phyloP scores from a whole-genome alignment of 2,888 invertebrate genomes.

The Tenthredo distinguenda region DNA sequence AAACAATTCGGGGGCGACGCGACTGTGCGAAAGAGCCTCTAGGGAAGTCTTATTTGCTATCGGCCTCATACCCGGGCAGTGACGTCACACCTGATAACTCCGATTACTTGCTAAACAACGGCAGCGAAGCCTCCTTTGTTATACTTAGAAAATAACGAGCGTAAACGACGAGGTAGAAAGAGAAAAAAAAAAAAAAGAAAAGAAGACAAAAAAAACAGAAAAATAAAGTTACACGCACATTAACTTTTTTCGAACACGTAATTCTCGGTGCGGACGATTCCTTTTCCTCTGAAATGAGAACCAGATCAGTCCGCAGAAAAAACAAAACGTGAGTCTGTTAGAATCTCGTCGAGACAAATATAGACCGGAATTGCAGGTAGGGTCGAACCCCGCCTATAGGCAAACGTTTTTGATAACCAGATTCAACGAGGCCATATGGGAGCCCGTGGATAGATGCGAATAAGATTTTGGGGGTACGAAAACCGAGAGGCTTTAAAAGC shows the following conservation, averaged over 20 bases:
- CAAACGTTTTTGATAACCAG: constrained; percentile 27
- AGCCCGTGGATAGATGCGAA: background rate
- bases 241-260: too few species aligned
- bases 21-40: background rate
- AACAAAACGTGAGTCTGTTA: background rate
- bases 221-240: too few species aligned
- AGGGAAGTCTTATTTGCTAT: constrained; percentile 46
- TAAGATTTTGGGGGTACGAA: background rate
- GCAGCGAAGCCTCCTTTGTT: background rate
- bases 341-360: background rate
- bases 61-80: constrained; percentile 30
- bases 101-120: constrained; percentile 36
- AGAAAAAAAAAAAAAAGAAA: background rate
- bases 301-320: background rate
- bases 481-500: background rate
- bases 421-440: constrained; percentile 20
- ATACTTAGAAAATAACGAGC: background rate
- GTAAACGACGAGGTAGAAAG: background rate
- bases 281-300: too few species aligned
- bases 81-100: constrained; percentile 50
- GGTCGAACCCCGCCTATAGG: background rate
- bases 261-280: too few species aligned
- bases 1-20: background rate
- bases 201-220: background rate
- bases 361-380: background rate